phyloP scores from a whole-genome alignment of 2,113 vertebrate genomes.

The Gnathonemus longibarbis region DNA sequence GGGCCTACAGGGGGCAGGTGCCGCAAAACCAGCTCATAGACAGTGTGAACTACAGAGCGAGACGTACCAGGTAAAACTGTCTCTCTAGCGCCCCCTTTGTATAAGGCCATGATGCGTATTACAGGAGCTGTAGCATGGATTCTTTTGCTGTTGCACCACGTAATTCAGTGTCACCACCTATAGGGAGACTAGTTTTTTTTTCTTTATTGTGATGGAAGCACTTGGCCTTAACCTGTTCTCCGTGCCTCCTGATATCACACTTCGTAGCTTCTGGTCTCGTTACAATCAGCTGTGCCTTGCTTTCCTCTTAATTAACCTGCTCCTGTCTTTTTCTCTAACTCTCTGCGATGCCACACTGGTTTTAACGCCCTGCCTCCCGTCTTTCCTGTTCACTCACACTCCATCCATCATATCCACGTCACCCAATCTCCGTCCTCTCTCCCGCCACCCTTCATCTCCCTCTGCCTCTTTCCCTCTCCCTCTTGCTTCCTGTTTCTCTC shows the following conservation, averaged over 20 bases:
- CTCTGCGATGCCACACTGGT: not conserved
- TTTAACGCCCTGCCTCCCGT: not conserved
- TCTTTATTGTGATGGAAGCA: not conserved
- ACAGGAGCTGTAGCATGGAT: not conserved
- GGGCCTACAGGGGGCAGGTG: conserved; percentile 36
- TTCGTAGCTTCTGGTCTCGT: not conserved
- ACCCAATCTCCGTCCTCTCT: not conserved
- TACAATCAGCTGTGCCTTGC: not conserved
- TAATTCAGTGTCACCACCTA: not conserved
- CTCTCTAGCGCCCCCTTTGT: not conserved
- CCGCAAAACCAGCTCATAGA: conserved; percentile 42
- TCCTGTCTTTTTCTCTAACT: not conserved
- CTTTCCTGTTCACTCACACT: not conserved
- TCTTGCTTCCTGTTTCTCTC: not conserved
- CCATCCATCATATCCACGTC: not conserved
- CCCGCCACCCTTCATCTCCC: not conserved
- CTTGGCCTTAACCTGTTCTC: not conserved
- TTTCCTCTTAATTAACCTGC: conserved; percentile 2
- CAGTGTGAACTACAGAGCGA: conserved; percentile 45
- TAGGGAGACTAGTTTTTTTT: not conserved
- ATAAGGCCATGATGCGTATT: too few relatives aligned
- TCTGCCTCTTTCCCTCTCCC: not conserved
- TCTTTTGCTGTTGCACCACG: not conserved
- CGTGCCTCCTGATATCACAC: not conserved
- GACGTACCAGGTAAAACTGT: conserved; percentile 48